Evolutionary conservation across 2,113 vertebrate genomes (phyloP).

Genomic region (Prionailurus viverrinus): DNA sequence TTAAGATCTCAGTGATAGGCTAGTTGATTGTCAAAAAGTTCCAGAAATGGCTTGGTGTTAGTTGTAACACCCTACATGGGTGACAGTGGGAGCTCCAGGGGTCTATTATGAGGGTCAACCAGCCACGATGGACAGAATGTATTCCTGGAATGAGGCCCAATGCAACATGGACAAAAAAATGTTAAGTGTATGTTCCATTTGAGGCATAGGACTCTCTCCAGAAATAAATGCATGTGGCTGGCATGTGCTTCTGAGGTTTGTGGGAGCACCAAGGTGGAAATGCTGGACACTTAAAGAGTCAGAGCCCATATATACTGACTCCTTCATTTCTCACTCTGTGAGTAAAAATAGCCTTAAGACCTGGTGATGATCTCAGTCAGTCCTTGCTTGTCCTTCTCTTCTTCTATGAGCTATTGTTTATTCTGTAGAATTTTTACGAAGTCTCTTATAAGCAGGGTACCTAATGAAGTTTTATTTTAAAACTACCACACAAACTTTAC

Average conservation of each 20-base stretch:
- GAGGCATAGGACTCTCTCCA: neutral
- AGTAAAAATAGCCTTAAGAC: conserved; percentile 53
- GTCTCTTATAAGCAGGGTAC: neutral
- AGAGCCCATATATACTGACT: neutral
- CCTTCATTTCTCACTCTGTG: neutral
- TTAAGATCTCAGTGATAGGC: neutral
- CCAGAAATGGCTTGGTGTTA: neutral
- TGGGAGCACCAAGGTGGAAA: neutral
- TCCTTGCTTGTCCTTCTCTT: conserved; percentile 31
- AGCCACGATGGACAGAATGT: neutral
- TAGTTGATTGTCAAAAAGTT: neutral
- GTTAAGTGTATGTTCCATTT: neutral
- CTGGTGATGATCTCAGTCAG: neutral
- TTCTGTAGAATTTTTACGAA: conserved; percentile 35
- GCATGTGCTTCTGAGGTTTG: conserved; percentile 64
- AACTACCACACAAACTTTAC: conserved; percentile 20
- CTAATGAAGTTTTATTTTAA: conserved; percentile 42
- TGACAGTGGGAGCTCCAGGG: neutral
- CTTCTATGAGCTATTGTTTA: conserved; percentile 33
- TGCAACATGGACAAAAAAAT: neutral
- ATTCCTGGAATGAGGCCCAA: neutral
- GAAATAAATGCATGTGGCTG: neutral
- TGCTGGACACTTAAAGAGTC: neutral
- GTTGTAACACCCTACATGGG: neutral
- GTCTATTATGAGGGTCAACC: neutral